A percentile compares a stretch with the other conserved stretches of the same genome.
These are phyloP conservation scores for Stercorarius parasiticus DNA, from an alignment of 2,113 vertebrate genomes.

Conservation along the genomic window DNA sequence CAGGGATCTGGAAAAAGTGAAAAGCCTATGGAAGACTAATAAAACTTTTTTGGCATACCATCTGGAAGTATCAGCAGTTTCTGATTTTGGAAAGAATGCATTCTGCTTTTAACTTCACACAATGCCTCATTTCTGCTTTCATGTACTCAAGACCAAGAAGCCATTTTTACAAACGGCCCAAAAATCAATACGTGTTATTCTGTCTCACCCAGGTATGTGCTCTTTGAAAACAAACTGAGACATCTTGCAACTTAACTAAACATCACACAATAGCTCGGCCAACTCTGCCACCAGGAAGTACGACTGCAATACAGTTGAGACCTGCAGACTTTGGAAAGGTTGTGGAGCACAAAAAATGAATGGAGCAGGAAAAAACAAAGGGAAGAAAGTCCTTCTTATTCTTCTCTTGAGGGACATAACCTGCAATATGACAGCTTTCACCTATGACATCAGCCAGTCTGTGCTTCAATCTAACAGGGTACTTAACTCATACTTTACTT, in stretches of 20 bases:
- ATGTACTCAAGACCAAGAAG: not conserved
- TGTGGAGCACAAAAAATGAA: not conserved
- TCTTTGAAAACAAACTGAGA: conserved; percentile 25
- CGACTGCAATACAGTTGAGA: not conserved
- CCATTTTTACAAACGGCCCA: not conserved
- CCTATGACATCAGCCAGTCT: not conserved
- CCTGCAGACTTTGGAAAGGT: not conserved
- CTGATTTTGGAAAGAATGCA: not conserved
- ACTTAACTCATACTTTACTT: not conserved
- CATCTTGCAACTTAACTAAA: not conserved
- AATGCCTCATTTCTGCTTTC: conserved; percentile 39
- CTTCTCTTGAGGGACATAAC: not conserved
- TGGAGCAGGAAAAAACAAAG: not conserved
- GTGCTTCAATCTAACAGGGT: not conserved
- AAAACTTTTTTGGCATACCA: not conserved
- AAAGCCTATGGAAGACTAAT: conserved; percentile 21
- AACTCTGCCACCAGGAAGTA: not conserved
- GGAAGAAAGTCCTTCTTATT: not conserved
- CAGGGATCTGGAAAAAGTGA: not conserved
- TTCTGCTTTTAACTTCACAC: conserved; percentile 44
- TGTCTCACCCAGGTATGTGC: not conserved
- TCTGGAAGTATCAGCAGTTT: conserved; percentile 14
- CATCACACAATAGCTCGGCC: not conserved
- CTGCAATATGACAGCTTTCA: not conserved
- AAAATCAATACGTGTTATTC: not conserved